Evolutionary conservation across 2,797 vertebrate genomes (phyloP), one percentile per base, ranked within the genome.

Genomic region (Leptoclinus maculatus): DNA sequence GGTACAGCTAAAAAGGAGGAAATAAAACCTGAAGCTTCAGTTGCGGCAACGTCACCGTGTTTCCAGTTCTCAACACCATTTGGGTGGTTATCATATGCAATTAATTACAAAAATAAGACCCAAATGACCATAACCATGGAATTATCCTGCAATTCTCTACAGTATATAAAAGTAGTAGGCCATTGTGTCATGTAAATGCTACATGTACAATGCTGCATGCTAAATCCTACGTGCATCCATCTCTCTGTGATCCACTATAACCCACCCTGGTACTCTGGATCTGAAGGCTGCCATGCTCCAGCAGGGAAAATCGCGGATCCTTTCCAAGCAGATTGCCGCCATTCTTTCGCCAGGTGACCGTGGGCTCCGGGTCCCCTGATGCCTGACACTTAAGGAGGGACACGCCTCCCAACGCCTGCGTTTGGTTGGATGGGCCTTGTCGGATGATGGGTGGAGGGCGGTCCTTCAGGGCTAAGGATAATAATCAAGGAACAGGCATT

Each of bases 401-500:
- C 78, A 95, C 95, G 1, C 95, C 96, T 67, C 97, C 97, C 71
- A 97, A 84, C 0, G 95, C 96, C 87, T 97, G 90, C 0, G 97
- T 98, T 93, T 98, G 97, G 91, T 99, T 99, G 82, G 96, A 85
- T 0, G 97, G 97, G 11, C 97, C 97, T 90, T 97, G 97, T 0
- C 98, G 95, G 86, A 99, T 99, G 88, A 99, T 99, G 66, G 97
- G 97, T 21, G 97, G 97, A 66, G 97, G 97, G 79, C 97, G 96
- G 83, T 97, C 97, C 94, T 97, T 97, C 85, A 97, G 88, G 74
- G 97, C 97, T 99, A 45, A 88, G 88, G 71, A 85, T 53, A 74
- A 85, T 16, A 83, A 85, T 74, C 38, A 75, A 62, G 56, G 5
- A 74, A 66, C 4, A 14, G 14, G 14, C 29, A n/a, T 86, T 80